These are phyloP conservation scores for Clarias fuscus DNA, from an alignment of 2,797 vertebrate genomes.

Conservation along the genomic window DNA sequence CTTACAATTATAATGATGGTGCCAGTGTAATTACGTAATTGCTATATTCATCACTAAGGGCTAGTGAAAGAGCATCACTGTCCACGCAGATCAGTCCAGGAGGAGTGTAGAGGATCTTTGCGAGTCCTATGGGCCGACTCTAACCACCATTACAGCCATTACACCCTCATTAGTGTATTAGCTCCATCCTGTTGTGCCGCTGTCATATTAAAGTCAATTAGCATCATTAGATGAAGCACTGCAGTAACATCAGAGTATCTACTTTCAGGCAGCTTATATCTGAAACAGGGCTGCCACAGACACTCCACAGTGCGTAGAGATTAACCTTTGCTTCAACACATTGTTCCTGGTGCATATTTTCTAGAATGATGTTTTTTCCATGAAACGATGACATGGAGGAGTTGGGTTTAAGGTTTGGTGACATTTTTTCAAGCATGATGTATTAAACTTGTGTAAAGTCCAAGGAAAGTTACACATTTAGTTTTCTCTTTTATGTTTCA, in stretches of 20 bases:
- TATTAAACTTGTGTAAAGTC: not conserved
- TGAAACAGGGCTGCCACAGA: not conserved
- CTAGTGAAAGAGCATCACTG: not conserved
- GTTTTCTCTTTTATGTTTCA: constrained; percentile 57
- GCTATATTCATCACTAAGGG: constrained; percentile 28
- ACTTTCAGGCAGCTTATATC: constrained; percentile 25
- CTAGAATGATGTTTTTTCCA: not conserved
- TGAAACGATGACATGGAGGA: not conserved
- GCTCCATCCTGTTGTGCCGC: constrained; percentile 45
- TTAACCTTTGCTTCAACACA: not conserved
- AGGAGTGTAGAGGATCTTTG: not conserved
- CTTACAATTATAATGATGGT: constrained; percentile 47
- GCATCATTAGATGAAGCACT: constrained; percentile 47
- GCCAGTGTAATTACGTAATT: constrained; percentile 53
- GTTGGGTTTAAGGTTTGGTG: too few relatives aligned
- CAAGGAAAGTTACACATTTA: not conserved
- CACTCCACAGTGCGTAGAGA: not conserved
- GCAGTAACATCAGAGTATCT: constrained; percentile 41
- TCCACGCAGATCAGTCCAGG: constrained; percentile 6
- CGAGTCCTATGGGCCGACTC: not conserved
- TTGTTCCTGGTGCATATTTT: not conserved
- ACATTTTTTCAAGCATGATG: not conserved
- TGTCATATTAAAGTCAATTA: constrained; percentile 57
- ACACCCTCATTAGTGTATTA: constrained; percentile 46
- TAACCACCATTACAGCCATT: constrained; percentile 41